Evolutionary conservation across 2,888 invertebrate genomes (phyloP).

Genomic region (Dimorphilus gyrociliatus): DNA sequence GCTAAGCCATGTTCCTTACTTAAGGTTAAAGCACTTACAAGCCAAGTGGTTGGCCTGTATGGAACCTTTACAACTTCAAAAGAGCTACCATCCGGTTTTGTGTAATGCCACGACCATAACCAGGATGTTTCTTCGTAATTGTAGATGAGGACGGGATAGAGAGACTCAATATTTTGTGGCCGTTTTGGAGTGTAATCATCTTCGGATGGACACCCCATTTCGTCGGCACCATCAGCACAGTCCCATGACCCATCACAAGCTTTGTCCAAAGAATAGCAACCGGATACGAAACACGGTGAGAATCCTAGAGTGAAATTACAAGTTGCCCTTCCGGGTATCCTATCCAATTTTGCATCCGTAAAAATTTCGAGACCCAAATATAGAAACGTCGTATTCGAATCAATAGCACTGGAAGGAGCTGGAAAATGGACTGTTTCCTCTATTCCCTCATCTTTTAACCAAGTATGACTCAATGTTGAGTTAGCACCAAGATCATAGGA

Average conservation of each 20-base stretch:
- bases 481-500: slow-evolving; percentile 25
- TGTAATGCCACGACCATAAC: slow-evolving; percentile 62
- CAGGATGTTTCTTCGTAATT: slow-evolving; percentile 85
- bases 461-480: slow-evolving; percentile 26
- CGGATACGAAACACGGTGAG: slow-evolving; percentile 17
- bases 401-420: slow-evolving; percentile 73
- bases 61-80: slow-evolving; percentile 28
- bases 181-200: no score
- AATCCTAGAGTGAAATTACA: neutral
- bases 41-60: slow-evolving; percentile 49
- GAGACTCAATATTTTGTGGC: no score
- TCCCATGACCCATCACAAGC: slow-evolving; percentile 60
- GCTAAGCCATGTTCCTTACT: slow-evolving; percentile 70
- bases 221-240: slow-evolving; percentile 48
- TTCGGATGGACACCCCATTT: slow-evolving; percentile 24
- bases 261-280: slow-evolving; percentile 57
- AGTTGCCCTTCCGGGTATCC: no score
- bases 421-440: slow-evolving; percentile 42
- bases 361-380: neutral
- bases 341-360: no score
- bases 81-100: slow-evolving; percentile 32
- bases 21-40: slow-evolving; percentile 77
- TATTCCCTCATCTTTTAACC: slow-evolving; percentile 23
- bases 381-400: slow-evolving; percentile 72
- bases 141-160: slow-evolving; percentile 61